Evolutionary conservation across 2,888 invertebrate genomes (phyloP).

Genomic region (Nipponacmea schrenckii): DNA sequence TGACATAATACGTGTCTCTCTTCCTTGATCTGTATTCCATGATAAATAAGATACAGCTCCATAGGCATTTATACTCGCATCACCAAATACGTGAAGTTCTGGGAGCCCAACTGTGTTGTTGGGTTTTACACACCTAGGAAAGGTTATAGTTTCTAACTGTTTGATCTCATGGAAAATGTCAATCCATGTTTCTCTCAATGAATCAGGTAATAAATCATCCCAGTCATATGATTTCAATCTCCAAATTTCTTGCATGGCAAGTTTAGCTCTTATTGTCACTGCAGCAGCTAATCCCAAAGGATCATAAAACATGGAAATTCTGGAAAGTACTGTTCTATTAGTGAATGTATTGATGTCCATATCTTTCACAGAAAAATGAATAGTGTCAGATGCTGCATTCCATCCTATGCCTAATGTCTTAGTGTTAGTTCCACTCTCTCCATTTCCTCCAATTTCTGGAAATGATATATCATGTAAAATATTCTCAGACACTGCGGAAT

Average conservation of each 20-base stretch:
- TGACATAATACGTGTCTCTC: background rate
- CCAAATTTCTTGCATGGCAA: slow-evolving; percentile 15
- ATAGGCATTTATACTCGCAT: background rate
- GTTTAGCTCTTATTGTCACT: background rate
- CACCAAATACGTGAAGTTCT: slow-evolving; percentile 10
- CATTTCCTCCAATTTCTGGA: background rate
- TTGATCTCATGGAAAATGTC: background rate
- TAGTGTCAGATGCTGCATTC: background rate
- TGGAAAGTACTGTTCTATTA: background rate
- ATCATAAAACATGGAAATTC: slow-evolving; percentile 6
- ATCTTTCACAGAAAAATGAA: background rate
- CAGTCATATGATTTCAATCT: background rate
- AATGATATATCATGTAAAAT: background rate
- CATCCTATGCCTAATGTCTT: slow-evolving; percentile 11
- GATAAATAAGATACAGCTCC: background rate
- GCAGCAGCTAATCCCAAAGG: background rate
- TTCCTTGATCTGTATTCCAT: background rate
- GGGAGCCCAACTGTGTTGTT: background rate
- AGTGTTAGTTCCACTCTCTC: background rate
- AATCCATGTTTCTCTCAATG: background rate
- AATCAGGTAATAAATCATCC: background rate
- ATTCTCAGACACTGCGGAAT: too few relatives aligned
- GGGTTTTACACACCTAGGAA: slow-evolving; percentile 8
- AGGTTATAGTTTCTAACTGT: background rate
- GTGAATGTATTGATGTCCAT: background rate